These are phyloP conservation scores for Netelia melanura DNA, from an alignment of 2,888 invertebrate genomes.

Conservation along the genomic window DNA sequence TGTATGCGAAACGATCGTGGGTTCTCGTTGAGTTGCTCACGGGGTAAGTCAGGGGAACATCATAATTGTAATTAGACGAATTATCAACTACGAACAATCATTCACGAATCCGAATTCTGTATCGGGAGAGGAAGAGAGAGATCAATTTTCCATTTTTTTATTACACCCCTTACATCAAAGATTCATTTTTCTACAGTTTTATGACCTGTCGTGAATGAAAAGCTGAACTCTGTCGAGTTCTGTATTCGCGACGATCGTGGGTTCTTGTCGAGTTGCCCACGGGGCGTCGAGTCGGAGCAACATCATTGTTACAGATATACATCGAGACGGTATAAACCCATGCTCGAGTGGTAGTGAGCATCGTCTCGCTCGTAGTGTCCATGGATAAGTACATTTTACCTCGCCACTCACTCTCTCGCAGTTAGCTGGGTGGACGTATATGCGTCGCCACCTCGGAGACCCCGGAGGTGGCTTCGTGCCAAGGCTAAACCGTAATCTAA, in stretches of 20 bases:
- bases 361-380: neutral
- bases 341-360: neutral
- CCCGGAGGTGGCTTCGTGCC: slow-evolving; percentile 57
- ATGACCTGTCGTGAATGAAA: neutral
- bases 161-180: neutral
- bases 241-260: neutral
- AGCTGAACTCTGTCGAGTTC: slow-evolving; percentile 1
- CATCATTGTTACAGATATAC: neutral
- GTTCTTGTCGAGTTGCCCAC: neutral
- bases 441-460: slow-evolving; percentile 51
- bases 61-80: slow-evolving; percentile 27
- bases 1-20: neutral
- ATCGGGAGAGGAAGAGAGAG: neutral
- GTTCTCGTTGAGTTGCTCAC: neutral
- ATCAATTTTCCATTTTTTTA: slow-evolving; percentile 52
- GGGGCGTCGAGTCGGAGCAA: slow-evolving; percentile 22
- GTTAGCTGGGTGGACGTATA: slow-evolving; percentile 23
- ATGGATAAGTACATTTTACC: slow-evolving; percentile 27
- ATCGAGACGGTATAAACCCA: neutral
- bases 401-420: slow-evolving; percentile 57
- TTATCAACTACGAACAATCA: neutral
- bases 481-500: slow-evolving; percentile 64
- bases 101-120: too few relatives aligned
- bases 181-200: neutral
- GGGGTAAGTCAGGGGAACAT: slow-evolving; percentile 18